phyloP scores from a whole-genome alignment of 2,113 vertebrate species.

The Canis aureus region DNA sequence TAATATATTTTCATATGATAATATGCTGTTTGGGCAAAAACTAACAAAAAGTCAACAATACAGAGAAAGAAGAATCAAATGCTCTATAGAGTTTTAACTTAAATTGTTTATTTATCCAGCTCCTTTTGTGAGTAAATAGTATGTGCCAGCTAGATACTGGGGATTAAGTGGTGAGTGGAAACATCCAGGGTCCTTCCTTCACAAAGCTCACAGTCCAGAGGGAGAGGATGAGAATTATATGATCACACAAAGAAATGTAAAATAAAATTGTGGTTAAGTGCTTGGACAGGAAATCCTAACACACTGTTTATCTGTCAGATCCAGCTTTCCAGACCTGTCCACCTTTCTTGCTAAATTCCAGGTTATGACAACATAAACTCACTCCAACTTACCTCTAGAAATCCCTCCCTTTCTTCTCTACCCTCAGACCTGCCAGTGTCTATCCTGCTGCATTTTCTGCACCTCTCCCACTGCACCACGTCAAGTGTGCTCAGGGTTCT shows the following conservation, averaged over 20 bases:
- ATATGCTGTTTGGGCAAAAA: neutral
- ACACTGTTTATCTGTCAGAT: neutral
- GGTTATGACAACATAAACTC: neutral
- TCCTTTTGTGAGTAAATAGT: neutral
- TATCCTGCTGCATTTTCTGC: neutral
- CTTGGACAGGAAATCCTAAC: neutral
- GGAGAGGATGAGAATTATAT: too few species aligned
- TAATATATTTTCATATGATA: neutral
- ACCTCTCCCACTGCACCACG: neutral
- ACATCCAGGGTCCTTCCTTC: neutral
- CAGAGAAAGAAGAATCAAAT: neutral
- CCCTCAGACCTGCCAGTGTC: neutral
- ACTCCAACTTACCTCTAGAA: neutral
- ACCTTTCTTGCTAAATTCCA: neutral
- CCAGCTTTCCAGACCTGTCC: neutral
- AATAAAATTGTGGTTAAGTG: neutral
- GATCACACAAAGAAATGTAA: neutral
- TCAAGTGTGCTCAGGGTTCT: neutral
- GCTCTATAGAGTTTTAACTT: neutral
- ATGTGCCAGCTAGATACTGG: neutral
- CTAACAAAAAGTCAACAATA: neutral
- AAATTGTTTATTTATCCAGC: neutral
- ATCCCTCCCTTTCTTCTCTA: neutral
- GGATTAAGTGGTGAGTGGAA: neutral
- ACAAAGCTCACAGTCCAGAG: neutral